Base-by-base conservation (phyloP, 2,113 vertebrate species). In the Nothoprocta pentlandii region DNA sequence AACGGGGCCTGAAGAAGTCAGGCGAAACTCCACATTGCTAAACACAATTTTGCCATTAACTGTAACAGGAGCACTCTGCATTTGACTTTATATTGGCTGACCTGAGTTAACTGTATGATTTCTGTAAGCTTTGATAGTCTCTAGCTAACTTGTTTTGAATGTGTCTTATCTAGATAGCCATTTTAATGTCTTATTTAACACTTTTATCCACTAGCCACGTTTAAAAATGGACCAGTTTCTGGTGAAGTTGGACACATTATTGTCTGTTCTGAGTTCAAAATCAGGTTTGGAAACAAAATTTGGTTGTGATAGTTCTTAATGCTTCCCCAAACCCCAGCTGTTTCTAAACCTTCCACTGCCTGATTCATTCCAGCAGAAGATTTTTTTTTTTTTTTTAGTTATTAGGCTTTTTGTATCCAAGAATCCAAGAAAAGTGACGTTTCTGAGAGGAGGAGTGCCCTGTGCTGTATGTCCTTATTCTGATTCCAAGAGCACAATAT, bases 401-500 rank as follows among this genome's bases (percentile, higher is more conserved):
- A 32, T 53, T 53, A 28, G 44, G 21, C 87, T 54, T 42, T 92
- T 73, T 85, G 21, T 80, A 23, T 53, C 76, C 73, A 79, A 51
- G 64, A 51, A 83, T 47, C 76, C 76, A 81, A 47, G 61, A 51
- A 80, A 92, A 94, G 79, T 53, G 75, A 6, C 4, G 47, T 78
- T 88, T 94, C 61, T 90, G n/a, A 0, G 1, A 71, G 56, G 62
- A 94, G 56, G 7, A 46, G 42, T 86, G 61, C 71, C 80, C 82
- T 56, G 28, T 25, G 56, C 87, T 47, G 56, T 53, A 75, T 66
- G 54, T 87, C 67, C 54, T 83, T 73, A 42, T 80, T 91, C 79
- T 91, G 58, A 30, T 80, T 94, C 42, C 91, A 80, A 64, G 46
- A 93, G 28, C 71, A 95, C 81, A 94, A 77, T 85, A 17, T 91